Evolutionary conservation across 2,888 invertebrate species (phyloP).

Genomic region (Xestia sexstrigata): DNA sequence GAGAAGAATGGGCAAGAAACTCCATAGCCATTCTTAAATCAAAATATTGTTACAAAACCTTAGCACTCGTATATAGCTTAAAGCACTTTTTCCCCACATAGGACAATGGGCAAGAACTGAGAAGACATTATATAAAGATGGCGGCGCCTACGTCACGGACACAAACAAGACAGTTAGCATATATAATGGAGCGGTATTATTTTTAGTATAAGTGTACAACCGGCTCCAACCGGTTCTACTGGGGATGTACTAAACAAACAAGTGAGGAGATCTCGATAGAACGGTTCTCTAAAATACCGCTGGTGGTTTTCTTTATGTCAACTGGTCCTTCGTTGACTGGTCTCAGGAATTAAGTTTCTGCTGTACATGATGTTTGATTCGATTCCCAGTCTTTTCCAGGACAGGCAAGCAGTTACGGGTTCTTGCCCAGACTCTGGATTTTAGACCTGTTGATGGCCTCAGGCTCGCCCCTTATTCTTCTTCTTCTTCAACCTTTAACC

Average conservation of each 20-base stretch:
- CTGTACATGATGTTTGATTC: not conserved
- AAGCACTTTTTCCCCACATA: not conserved
- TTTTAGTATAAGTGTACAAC: slow-evolving; percentile 61
- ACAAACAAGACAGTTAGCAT: slow-evolving; percentile 78
- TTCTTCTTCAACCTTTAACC: no score
- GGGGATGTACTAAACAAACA: slow-evolving; percentile 23
- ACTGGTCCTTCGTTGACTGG: not conserved
- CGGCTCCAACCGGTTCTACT: slow-evolving; percentile 26
- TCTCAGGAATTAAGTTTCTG: not conserved
- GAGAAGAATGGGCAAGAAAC: not conserved
- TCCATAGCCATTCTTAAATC: not conserved
- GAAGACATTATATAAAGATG: slow-evolving; percentile 48
- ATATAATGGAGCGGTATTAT: slow-evolving; percentile 71
- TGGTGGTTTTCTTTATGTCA: slow-evolving; percentile 30
- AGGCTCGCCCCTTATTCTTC: not conserved
- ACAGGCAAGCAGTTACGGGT: not conserved
- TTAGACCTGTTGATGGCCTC: not conserved
- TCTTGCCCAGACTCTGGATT: not conserved
- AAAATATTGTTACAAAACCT: not conserved
- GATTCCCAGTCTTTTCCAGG: not conserved
- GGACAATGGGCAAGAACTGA: slow-evolving; percentile 16
- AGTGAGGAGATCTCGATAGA: slow-evolving; percentile 25
- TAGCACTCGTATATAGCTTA: not conserved
- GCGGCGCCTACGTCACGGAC: slow-evolving; percentile 59
- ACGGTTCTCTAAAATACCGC: slow-evolving; percentile 31